Conservation (phyloP, 2,113 vertebrate genomes). For the Poeciliopsis retropinna region DNA sequence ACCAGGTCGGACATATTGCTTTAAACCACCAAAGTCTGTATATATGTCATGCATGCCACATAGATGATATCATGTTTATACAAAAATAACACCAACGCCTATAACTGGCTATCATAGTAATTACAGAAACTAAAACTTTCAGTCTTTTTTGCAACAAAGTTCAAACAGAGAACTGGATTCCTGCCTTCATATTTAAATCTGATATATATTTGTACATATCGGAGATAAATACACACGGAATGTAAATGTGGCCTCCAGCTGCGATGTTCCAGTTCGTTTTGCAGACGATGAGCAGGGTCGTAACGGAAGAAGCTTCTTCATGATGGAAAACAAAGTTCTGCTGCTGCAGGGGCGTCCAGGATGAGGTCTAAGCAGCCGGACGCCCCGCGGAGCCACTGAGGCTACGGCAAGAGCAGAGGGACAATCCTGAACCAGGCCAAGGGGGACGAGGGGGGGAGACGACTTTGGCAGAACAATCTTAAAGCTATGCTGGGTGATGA, state of each 20-base stretch:
- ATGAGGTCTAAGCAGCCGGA: constrained; percentile 35
- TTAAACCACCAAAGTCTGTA: constrained; percentile 82
- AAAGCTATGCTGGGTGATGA: constrained; percentile 74
- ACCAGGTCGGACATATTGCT: constrained; percentile 85
- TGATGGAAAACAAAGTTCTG: constrained; percentile 33
- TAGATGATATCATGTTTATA: constrained; percentile 84
- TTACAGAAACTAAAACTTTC: constrained; percentile 74
- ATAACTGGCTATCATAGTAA: constrained; percentile 77
- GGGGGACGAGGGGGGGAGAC: not conserved
- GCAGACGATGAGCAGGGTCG: constrained; percentile 42
- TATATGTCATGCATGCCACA: constrained; percentile 87
- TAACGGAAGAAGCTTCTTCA: constrained; percentile 39
- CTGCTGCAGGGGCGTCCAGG: constrained; percentile 11
- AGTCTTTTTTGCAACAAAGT: constrained; percentile 71
- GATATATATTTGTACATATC: constrained; percentile 35
- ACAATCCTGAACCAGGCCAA: constrained; percentile 10
- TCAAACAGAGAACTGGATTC: constrained; percentile 61
- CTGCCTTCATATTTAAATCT: constrained; percentile 51
- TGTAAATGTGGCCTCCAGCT: constrained; percentile 59
- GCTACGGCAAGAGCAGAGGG: constrained; percentile 27
- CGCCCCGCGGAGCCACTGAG: constrained; percentile 22
- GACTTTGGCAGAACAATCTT: constrained; percentile 77
- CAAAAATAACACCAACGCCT: constrained; percentile 86
- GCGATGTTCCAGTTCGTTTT: constrained; percentile 66
- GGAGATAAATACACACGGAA: constrained; percentile 50